A percentile compares a stretch with the other conserved stretches of the same genome.
These are phyloP conservation scores for Poeciliopsis turneri DNA, from an alignment of 2,797 vertebrate species.

Conservation along the genomic window DNA sequence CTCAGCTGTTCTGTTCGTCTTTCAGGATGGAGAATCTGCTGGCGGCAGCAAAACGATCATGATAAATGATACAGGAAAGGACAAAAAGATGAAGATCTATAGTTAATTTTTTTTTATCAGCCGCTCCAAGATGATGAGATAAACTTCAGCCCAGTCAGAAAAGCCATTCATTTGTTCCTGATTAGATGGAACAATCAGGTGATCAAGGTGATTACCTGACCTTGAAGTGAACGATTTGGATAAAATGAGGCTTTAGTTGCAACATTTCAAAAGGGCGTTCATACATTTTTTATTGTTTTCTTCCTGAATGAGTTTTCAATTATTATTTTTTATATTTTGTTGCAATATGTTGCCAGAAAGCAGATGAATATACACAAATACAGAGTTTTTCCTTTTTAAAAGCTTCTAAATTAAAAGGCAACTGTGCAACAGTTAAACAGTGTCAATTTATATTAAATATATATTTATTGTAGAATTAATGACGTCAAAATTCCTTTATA, in stretches of 20 bases:
- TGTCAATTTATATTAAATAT: neutral
- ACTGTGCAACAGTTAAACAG: neutral
- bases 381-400: neutral
- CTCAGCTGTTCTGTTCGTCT: slow-evolving; percentile 24
- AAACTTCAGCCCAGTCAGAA: neutral
- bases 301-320: neutral
- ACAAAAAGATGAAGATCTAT: slow-evolving; percentile 29
- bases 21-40: slow-evolving; percentile 52
- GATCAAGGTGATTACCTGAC: slow-evolving; percentile 9
- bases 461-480: neutral
- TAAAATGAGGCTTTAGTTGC: neutral
- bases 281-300: neutral
- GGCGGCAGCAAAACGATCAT: slow-evolving; percentile 47
- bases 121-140: slow-evolving; percentile 21
- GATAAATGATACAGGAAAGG: slow-evolving; percentile 35
- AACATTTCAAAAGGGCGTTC: neutral
- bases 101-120: slow-evolving; percentile 22
- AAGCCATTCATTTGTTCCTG: slow-evolving; percentile 6
- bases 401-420: neutral
- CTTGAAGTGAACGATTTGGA: slow-evolving; percentile 7
- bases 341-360: neutral
- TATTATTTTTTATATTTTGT: neutral
- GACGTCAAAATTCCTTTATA: neutral
- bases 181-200: slow-evolving; percentile 9
- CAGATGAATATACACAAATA: neutral